phyloP scores from a whole-genome alignment of 1,140 invertebrate species.

The Meloidogyne exigua region DNA sequence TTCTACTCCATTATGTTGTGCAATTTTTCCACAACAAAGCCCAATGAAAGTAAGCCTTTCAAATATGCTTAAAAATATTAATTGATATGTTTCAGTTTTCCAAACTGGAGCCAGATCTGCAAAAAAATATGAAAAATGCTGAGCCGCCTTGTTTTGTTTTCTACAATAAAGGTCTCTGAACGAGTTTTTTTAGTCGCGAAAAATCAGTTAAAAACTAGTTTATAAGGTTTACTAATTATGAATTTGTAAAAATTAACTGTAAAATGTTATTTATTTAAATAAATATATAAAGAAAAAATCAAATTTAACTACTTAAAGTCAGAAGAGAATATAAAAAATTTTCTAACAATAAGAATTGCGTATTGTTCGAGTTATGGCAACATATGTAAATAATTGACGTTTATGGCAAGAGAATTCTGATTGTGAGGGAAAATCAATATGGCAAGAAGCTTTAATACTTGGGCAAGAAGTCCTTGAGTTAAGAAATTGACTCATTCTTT shows the following conservation, averaged over 20 bases:
- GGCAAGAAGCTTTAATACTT: neutral
- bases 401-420: slow-evolving; percentile 10
- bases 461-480: neutral
- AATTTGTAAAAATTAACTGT: too few relatives aligned
- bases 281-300: too few relatives aligned
- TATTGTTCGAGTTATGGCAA: slow-evolving; percentile 12
- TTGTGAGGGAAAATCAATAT: neutral
- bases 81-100: slow-evolving; percentile 13
- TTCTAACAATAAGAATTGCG: neutral
- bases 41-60: slow-evolving; percentile 39
- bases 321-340: neutral
- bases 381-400: slow-evolving; percentile 3
- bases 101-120: slow-evolving; percentile 47
- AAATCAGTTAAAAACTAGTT: neutral
- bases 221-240: neutral
- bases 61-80: slow-evolving; percentile 20
- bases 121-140: slow-evolving; percentile 37
- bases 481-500: neutral
- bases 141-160: slow-evolving; percentile 52
- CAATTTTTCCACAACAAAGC: slow-evolving; percentile 55
- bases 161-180: slow-evolving; percentile 53
- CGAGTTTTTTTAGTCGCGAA: neutral
- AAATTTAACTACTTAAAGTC: too few relatives aligned
- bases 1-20: slow-evolving; percentile 58
- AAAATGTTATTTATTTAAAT: too few relatives aligned